These are phyloP conservation scores for Ormia ochracea DNA, from an alignment of 2,888 invertebrate genomes.

Conservation along the genomic window DNA sequence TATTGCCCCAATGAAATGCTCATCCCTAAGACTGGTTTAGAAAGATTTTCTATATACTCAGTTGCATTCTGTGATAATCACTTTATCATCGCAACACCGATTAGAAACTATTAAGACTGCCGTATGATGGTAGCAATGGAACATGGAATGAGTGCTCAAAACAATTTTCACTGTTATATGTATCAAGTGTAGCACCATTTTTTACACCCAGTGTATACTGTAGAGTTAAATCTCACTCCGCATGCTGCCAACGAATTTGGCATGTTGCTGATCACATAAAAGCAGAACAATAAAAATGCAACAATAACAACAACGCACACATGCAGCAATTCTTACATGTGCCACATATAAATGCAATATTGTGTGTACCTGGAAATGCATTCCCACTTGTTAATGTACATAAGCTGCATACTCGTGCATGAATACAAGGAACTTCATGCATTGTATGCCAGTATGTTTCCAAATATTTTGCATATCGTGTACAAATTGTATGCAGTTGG, in stretches of 20 bases:
- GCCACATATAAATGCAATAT: constrained; percentile 26
- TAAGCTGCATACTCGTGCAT: neutral
- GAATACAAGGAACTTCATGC: neutral
- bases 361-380: constrained; percentile 31
- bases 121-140: too few relatives aligned
- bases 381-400: neutral
- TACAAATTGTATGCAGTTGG: constrained; percentile 1
- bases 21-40: too few relatives aligned
- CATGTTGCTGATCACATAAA: constrained; percentile 43
- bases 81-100: too few relatives aligned
- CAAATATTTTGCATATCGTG: constrained; percentile 10
- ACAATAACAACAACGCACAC: neutral
- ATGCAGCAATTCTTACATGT: neutral
- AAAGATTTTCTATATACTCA: too few relatives aligned
- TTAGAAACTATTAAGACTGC: too few relatives aligned
- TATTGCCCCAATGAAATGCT: too few relatives aligned
- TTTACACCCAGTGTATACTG: too few relatives aligned
- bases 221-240: constrained; percentile 15
- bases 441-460: neutral
- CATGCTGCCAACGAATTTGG: constrained; percentile 45
- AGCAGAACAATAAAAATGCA: neutral
- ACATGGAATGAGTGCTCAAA: too few relatives aligned
- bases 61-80: too few relatives aligned
- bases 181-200: too few relatives aligned
- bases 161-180: too few relatives aligned